These are phyloP conservation scores for Eucidaris tribuloides DNA, from an alignment of 35 echinoderm and acorn worm genomes.

Conservation along the genomic window DNA sequence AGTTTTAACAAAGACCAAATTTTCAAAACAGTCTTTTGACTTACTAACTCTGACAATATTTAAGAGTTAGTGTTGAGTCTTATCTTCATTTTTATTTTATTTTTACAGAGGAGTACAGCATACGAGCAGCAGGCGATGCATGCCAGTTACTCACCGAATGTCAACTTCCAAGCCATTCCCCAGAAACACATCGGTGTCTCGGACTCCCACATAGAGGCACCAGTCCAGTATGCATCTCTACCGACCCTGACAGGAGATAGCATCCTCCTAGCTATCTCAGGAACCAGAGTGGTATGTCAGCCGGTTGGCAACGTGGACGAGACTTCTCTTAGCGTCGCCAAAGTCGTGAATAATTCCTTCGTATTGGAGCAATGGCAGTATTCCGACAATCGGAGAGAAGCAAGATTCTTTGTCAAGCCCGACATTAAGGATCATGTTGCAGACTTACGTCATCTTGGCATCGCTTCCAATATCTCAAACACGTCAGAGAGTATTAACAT, in stretches of 20 bases:
- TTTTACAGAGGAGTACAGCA: slow-evolving; percentile 41
- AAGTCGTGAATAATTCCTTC: slow-evolving; percentile 73
- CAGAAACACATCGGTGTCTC: slow-evolving; percentile 23
- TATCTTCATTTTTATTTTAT: too few species aligned
- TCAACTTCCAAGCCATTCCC: slow-evolving; percentile 64
- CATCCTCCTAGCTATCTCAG: slow-evolving; percentile 29
- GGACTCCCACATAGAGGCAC: neutral
- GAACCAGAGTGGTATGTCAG: slow-evolving; percentile 39
- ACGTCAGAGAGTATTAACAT: slow-evolving; percentile 9
- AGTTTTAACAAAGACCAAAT: too few species aligned
- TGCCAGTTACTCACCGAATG: slow-evolving; percentile 41
- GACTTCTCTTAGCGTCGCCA: slow-evolving; percentile 36
- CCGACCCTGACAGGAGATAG: slow-evolving; percentile 57
- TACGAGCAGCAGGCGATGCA: slow-evolving; percentile 44
- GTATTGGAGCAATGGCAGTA: slow-evolving; percentile 61
- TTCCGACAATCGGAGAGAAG: slow-evolving; percentile 50
- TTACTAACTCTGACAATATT: too few species aligned
- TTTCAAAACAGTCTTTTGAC: too few species aligned
- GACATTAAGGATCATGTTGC: slow-evolving; percentile 29
- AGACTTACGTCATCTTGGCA: slow-evolving; percentile 56
- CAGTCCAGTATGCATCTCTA: slow-evolving; percentile 28
- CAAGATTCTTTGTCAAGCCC: slow-evolving; percentile 72
- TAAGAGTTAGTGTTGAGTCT: too few species aligned
- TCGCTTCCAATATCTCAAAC: slow-evolving; percentile 26
- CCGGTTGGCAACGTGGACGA: slow-evolving; percentile 31